These are phyloP conservation scores for Ferdinandea cuprea DNA, from an alignment of 2,888 invertebrate genomes.

Conservation along the genomic window DNA sequence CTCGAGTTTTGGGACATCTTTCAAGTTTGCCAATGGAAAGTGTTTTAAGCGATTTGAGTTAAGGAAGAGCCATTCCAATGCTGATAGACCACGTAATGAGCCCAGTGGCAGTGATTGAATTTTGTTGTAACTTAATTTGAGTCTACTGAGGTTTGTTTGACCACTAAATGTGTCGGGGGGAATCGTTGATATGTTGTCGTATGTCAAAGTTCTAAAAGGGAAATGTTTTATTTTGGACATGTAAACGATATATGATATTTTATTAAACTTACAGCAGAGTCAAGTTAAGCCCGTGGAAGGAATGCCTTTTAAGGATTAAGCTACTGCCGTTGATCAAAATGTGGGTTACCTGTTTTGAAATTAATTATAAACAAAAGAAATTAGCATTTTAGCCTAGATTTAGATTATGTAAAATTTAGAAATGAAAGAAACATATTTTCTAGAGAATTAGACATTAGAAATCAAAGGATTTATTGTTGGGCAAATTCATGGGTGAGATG, in stretches of 20 bases:
- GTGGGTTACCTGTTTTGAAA: conserved; percentile 77
- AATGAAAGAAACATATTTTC: too few species aligned
- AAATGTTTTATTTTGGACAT: not conserved
- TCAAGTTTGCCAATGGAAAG: conserved; percentile 83
- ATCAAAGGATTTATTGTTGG: too few species aligned
- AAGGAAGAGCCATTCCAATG: conserved; percentile 83
- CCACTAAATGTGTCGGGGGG: conserved; percentile 79
- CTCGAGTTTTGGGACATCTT: conserved; percentile 81
- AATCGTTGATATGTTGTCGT: conserved; percentile 81
- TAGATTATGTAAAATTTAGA: too few species aligned
- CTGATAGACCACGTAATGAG: conserved; percentile 82
- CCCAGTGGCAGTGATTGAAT: conserved; percentile 80
- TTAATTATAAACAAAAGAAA: not conserved
- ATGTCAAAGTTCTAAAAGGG: conserved; percentile 77
- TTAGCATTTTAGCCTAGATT: not conserved
- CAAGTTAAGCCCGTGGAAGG: conserved; percentile 75
- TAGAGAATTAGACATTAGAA: too few species aligned
- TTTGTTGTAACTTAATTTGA: conserved; percentile 80
- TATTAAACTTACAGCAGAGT: conserved; percentile 52
- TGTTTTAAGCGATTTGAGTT: conserved; percentile 83
- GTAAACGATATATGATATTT: not conserved
- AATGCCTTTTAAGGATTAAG: conserved; percentile 78
- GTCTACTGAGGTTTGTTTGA: conserved; percentile 78
- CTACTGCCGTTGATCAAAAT: conserved; percentile 80
- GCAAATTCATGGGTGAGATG: too few species aligned